These are phyloP conservation scores for Dasypus novemcinctus DNA, from an alignment of 2,113 vertebrate species.

Conservation along the genomic window DNA sequence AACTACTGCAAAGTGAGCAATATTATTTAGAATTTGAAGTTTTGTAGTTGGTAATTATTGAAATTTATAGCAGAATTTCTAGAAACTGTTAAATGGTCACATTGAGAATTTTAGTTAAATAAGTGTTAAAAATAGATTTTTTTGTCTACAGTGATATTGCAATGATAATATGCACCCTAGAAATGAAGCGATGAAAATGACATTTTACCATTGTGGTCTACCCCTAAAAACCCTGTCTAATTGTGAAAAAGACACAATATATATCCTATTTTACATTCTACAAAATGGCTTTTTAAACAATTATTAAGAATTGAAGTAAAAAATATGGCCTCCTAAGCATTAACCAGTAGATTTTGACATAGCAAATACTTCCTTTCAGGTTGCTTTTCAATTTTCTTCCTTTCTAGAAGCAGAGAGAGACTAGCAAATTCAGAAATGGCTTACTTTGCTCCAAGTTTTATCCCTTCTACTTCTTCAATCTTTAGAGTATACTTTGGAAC, in stretches of 20 bases:
- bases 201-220: too few relatives aligned
- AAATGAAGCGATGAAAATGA: too few relatives aligned
- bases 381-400: constrained; percentile 11
- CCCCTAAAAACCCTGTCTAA: too few relatives aligned
- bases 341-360: neutral
- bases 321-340: neutral
- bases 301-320: neutral
- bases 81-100: neutral
- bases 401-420: neutral
- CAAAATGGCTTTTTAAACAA: too few relatives aligned
- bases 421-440: neutral
- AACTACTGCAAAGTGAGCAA: neutral
- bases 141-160: neutral
- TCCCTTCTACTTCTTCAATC: neutral
- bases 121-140: neutral
- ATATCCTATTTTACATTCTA: too few relatives aligned
- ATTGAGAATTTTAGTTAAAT: neutral
- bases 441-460: neutral
- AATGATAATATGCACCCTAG: too few relatives aligned
- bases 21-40: neutral
- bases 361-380: neutral
- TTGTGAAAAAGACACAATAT: too few relatives aligned
- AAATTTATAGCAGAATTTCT: neutral
- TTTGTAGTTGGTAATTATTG: neutral
- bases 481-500: neutral